phyloP scores from a whole-genome alignment of 2,113 vertebrate genomes.

The Crotophaga sulcirostris region DNA sequence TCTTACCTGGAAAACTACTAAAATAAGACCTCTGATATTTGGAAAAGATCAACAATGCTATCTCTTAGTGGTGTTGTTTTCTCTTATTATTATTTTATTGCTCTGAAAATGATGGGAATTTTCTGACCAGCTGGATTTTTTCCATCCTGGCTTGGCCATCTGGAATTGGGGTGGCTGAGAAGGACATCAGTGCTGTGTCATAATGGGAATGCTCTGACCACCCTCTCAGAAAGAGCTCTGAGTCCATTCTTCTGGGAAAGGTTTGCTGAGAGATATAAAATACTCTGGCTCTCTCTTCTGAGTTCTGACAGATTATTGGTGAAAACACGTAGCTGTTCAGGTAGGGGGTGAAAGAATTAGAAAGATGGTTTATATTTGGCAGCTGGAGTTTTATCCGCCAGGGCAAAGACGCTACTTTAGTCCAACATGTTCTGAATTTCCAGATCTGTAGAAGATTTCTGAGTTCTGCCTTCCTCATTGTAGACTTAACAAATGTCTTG shows the following conservation, averaged over 20 bases:
- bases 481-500: not conserved
- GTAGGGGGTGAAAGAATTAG: not conserved
- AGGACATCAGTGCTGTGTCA: not conserved
- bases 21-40: not conserved
- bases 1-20: not conserved
- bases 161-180: not conserved
- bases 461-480: not conserved
- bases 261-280: not conserved
- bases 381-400: not conserved
- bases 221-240: accelerated
- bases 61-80: not conserved
- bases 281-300: not conserved
- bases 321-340: not conserved
- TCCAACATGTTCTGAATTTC: not conserved
- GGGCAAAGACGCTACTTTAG: not conserved
- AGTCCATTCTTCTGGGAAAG: not conserved
- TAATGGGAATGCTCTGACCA: not conserved
- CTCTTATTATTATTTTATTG: not conserved
- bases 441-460: not conserved
- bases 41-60: not conserved
- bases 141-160: not conserved
- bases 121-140: not conserved
- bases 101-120: not conserved
- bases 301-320: not conserved
- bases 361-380: not conserved